Base-by-base conservation (phyloP, 2,888 invertebrate species). In the Ametastegia equiseti region DNA sequence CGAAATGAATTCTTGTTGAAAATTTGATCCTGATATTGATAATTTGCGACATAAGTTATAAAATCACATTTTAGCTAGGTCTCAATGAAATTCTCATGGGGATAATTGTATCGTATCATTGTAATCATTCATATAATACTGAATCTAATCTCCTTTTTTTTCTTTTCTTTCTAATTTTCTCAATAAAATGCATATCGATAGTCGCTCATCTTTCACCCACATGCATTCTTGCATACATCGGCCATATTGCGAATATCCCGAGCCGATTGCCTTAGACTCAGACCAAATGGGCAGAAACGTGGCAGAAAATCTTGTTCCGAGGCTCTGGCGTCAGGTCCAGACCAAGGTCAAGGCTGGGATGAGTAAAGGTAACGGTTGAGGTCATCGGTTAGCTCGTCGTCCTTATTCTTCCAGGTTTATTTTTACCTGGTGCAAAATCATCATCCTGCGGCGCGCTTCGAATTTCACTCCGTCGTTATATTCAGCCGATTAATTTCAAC, bases 261-360 rank as follows among this genome's bases (percentile, higher is more conserved):
- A 67, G 39, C 39, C 63, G 63, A 63, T 63, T 54, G 54, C 23
- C 23, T 19, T 11, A 19, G 54, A 23, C 54, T 9, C 7, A 19
- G 27, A 27, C 30, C 60, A 30, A 60, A 30, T 27, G 67, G 39
- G 9, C n/a, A 67, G 36, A 39, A 67, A 67, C 67, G 36, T 67
- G 67, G 36, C 67, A 67, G n/a, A 67, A 67, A 67, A 39, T 36
- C 67, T 67, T 67, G 36, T 67, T 36, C 67, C 67, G 36, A 36
- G 11, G 67, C 67, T 39, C 36, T 13, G 67, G 39, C 67, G 36
- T 67, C 36, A 67, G 67, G 67, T 67, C 39, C 36, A 67, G 39
- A 36, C 67, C 67, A 67, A 67, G 67, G 67, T 67, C 67, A 67
- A 67, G 67, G 39, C 19, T 67, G 39, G 1, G n/a, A 39, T 30